Percentiles rank a stretch among this genome's conserved stretches.
Conservation (phyloP, 2,797 vertebrate genomes). For the Chloroceryle inda region DNA sequence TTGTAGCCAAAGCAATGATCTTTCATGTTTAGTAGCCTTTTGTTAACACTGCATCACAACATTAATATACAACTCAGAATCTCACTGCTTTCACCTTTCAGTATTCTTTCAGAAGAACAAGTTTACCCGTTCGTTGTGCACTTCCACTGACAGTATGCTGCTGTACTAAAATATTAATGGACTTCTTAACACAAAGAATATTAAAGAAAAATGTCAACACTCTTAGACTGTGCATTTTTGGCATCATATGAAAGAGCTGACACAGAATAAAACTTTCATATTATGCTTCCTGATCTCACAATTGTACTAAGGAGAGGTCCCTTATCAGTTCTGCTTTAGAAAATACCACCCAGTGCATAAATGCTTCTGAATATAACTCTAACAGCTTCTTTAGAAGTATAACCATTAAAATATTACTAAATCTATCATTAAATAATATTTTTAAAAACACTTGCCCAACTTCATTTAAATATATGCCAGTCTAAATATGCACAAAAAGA, state of each 20-base stretch:
- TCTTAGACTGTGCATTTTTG: neutral
- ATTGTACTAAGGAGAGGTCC: neutral
- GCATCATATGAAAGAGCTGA: neutral
- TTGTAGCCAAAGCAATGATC: neutral
- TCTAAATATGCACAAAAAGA: neutral
- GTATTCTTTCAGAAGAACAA: neutral
- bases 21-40: neutral
- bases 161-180: neutral
- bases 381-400: neutral
- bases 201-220: neutral
- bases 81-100: neutral
- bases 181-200: neutral
- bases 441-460: neutral
- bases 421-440: neutral
- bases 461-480: neutral
- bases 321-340: neutral
- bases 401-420: neutral
- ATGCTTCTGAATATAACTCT: neutral
- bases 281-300: neutral
- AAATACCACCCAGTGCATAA: neutral
- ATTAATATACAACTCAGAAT: neutral
- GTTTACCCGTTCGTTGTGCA: neutral
- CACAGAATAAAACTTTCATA: neutral
- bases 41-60: neutral
- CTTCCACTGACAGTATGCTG: neutral